Conservation (phyloP, 2,113 vertebrate species). For the Poecile atricapillus region DNA sequence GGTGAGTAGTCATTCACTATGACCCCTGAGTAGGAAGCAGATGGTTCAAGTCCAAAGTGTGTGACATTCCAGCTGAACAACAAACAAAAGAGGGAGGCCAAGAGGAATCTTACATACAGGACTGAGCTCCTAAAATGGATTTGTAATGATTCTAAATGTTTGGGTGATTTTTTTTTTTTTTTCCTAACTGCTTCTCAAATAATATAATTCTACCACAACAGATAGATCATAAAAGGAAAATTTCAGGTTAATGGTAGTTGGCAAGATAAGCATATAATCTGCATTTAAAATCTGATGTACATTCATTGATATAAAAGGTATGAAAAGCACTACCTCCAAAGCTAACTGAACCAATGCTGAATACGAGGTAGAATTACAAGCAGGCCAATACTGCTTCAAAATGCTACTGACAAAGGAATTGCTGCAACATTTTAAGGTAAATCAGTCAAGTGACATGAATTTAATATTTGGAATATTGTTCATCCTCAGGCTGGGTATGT, state of each 20-base stretch:
- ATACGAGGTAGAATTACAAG: not conserved
- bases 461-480: slow-evolving; percentile 2
- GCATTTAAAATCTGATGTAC: not conserved
- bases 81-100: not conserved
- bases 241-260: not conserved
- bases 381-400: not conserved
- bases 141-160: not conserved
- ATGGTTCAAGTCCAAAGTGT: not conserved
- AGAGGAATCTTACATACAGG: not conserved
- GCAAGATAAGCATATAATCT: slow-evolving; percentile 28
- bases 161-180: not conserved
- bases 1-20: not conserved
- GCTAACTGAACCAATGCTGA: not conserved
- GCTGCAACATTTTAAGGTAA: not conserved
- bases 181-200: not conserved
- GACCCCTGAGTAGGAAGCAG: not conserved
- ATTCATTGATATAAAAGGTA: slow-evolving; percentile 1
- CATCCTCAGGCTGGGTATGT: not conserved
- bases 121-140: not conserved
- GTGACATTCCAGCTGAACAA: not conserved
- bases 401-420: not conserved
- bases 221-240: not conserved
- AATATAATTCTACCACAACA: not conserved
- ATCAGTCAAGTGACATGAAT: slow-evolving; percentile 4
- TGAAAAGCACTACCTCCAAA: not conserved